These are phyloP conservation scores for Kobus ellipsiprymnus DNA, from an alignment of 2,113 vertebrate genomes.

Conservation along the genomic window DNA sequence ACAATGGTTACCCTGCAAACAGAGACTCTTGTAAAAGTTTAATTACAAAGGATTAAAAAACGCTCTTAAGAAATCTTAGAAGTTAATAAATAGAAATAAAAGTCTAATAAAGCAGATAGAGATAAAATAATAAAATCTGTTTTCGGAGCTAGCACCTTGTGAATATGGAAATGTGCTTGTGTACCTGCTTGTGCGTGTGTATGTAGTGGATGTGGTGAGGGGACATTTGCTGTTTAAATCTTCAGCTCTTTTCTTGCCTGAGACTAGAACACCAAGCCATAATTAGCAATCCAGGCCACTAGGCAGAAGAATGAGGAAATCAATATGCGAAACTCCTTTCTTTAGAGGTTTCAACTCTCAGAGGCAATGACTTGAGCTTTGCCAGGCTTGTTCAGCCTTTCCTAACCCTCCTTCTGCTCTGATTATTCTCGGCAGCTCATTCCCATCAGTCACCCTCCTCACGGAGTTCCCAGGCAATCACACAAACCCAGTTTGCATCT, in stretches of 20 bases:
- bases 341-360: conserved; percentile 23
- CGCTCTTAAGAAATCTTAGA: not conserved
- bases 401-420: conserved; percentile 42
- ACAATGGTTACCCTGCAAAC: not conserved
- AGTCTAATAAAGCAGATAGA: not conserved
- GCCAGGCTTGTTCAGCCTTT: not conserved
- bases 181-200: not conserved
- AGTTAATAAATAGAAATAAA: not conserved
- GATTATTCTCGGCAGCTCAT: conserved; percentile 39
- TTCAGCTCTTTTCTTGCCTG: not conserved
- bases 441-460: conserved; percentile 7
- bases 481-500: conserved; percentile 29
- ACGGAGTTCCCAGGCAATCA: not conserved
- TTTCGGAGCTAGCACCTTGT: not conserved
- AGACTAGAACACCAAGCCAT: not conserved
- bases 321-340: conserved; percentile 46
- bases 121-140: not conserved
- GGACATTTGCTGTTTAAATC: not conserved
- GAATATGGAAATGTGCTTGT: not conserved
- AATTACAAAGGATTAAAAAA: not conserved
- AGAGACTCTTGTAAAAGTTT: not conserved
- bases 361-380: not conserved
- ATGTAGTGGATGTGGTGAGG: not conserved
- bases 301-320: conserved; percentile 37
- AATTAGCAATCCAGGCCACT: conserved; percentile 56